phyloP scores from a whole-genome alignment of 2,113 vertebrate species.

The Isurus oxyrinchus region DNA sequence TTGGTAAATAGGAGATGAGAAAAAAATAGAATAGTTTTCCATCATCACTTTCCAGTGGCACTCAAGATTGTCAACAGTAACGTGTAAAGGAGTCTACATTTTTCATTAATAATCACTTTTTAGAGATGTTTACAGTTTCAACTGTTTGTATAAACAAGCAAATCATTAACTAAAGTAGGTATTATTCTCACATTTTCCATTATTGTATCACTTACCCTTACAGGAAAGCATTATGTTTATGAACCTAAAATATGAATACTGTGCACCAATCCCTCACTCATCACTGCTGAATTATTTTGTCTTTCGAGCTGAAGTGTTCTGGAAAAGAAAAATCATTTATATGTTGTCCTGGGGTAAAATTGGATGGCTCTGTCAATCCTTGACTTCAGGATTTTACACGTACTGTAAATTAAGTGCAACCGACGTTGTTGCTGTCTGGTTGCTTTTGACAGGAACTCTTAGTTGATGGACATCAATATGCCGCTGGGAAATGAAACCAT shows the following conservation, averaged over 20 bases:
- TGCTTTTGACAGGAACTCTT: constrained; percentile 48
- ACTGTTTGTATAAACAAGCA: not conserved
- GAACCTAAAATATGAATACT: constrained; percentile 45
- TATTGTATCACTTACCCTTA: not conserved
- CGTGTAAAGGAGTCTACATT: not conserved
- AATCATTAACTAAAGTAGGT: not conserved
- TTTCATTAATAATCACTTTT: not conserved
- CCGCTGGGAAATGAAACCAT: constrained; percentile 49
- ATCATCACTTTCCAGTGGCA: not conserved
- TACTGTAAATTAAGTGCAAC: constrained; percentile 54
- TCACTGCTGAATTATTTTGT: constrained; percentile 45
- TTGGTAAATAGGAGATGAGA: not conserved
- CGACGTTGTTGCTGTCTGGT: constrained; percentile 41
- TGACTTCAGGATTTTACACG: constrained; percentile 53
- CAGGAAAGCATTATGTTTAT: not conserved
- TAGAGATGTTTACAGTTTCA: not conserved
- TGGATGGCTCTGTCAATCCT: constrained; percentile 53
- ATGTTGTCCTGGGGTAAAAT: constrained; percentile 52
- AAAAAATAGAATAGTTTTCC: not conserved
- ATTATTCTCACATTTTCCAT: not conserved
- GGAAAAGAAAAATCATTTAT: constrained; percentile 50
- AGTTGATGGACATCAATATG: constrained; percentile 50
- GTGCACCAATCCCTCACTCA: constrained; percentile 40
- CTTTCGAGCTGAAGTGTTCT: constrained; percentile 44
- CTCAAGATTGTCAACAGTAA: not conserved